Base-by-base conservation (phyloP, 2,797 vertebrate genomes). In the Schizopygopsis pylzovi region DNA sequence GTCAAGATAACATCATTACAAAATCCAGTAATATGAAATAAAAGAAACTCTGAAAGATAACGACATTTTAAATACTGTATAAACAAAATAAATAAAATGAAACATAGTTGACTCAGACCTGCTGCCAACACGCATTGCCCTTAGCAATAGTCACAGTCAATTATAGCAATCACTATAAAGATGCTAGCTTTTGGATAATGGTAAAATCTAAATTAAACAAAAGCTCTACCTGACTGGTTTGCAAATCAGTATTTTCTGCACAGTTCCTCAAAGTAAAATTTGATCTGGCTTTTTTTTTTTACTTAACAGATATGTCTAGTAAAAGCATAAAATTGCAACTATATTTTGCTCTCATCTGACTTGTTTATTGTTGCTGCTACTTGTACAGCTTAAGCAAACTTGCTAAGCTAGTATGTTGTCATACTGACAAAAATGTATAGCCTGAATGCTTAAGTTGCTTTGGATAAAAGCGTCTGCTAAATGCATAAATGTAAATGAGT, bases 31-130 rank as follows among this genome's bases (percentile, higher is more conserved):
- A 45, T 33, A 20, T 16, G 5, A 79, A 83, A 45, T 12, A 16
- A 54, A 77, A 79, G 4, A 72, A 85, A 61, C 83, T 43, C 15
- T 70, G 3, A 54, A 56, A 80, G 39, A 73, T 9, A 72, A 6
- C 3, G 2, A 25, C 22, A 37, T n/a, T 33, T 59, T 7, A 39
- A 70, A 76, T 3, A n/a, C 22, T 9, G 13, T 18, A 37, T 18
- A 49, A 68, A 70, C 6, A 56, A 73, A 84, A 41, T 33, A 86
- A 87, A 25, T 9, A 22, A 56, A 13, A 61, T 63, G 22, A 65
- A 59, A 71, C 84, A 89, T 89, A 85, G 81, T 86, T 89, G 84
- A 90, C 85, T 87, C 89, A 89, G 89, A 79, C 84, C 87, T 86
- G 49, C 52, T 77, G 59, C 82, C 82, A 87, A 87, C 84, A 77